Conservation (phyloP, 23 tunicate genomes). For the Pegea sp. region DNA sequence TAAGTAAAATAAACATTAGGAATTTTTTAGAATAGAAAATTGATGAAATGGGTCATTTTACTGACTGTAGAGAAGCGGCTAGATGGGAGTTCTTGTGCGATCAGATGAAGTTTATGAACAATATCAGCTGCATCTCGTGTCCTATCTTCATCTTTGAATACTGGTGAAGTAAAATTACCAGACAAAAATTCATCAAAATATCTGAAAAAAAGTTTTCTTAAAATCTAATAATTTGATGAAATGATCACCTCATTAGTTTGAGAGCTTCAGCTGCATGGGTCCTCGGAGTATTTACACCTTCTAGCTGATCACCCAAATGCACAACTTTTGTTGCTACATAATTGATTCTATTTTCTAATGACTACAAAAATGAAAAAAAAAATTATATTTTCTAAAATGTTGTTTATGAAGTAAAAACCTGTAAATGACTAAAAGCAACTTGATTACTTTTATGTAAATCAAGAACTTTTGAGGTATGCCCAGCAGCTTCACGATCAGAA, state of each 20-base stretch:
- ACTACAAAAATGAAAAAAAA: conserved; percentile 6
- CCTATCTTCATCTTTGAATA: conserved; percentile 32
- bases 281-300: conserved; percentile 95
- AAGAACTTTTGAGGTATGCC: conserved; percentile 49
- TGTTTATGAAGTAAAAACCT: conserved; percentile 6
- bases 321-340: conserved; percentile 97
- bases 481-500: conserved; percentile 44
- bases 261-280: conserved; percentile 99
- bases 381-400: not conserved
- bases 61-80: conserved; percentile 35
- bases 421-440: conserved; percentile 78
- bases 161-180: conserved; percentile 44
- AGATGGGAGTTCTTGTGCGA: conserved; percentile 94
- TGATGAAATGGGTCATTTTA: too few relatives aligned
- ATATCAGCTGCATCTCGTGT: conserved; percentile 95
- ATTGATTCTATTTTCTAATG: conserved; percentile 83
- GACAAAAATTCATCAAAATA: conserved; percentile 83
- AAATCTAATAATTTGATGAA: too few relatives aligned
- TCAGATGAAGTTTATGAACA: conserved; percentile 90
- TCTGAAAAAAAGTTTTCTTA: too few relatives aligned
- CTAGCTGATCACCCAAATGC: conserved; percentile 97
- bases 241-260: conserved; percentile 64
- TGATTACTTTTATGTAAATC: conserved; percentile 86
- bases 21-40: not conserved
- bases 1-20: not conserved